These are phyloP conservation scores for Axis porcinus DNA, from an alignment of 2,113 vertebrate genomes.

Conservation along the genomic window DNA sequence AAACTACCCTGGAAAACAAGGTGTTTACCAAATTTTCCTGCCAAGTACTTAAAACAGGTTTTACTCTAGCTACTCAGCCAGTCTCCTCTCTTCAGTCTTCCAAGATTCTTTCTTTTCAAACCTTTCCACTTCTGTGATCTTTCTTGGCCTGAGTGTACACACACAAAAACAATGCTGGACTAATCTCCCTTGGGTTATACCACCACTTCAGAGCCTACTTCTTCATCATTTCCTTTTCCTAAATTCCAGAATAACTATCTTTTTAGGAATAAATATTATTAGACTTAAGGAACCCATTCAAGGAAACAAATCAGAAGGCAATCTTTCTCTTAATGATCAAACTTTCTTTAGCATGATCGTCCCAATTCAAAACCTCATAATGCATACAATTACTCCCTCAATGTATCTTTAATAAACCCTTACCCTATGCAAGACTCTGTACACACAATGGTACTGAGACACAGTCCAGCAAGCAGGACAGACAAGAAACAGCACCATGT, in stretches of 20 bases:
- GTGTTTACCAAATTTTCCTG: neutral
- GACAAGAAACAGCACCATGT: neutral
- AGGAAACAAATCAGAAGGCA: neutral
- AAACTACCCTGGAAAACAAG: neutral
- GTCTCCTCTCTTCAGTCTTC: neutral
- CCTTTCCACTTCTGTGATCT: neutral
- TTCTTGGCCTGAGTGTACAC: neutral
- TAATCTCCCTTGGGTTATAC: neutral
- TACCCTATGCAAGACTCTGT: neutral
- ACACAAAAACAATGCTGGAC: neutral
- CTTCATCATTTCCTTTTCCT: neutral
- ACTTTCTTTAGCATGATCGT: neutral
- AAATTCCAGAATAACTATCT: neutral
- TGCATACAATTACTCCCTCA: neutral
- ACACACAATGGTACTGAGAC: neutral
- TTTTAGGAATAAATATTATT: neutral
- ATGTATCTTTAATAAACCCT: neutral
- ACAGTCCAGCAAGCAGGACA: neutral
- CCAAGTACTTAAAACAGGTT: neutral
- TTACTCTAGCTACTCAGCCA: neutral
- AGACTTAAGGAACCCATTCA: neutral
- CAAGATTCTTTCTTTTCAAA: neutral
- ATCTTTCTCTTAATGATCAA: neutral
- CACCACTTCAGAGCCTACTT: neutral
- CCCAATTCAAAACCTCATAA: neutral